Base-by-base conservation (phyloP, 2,888 invertebrate genomes). In the Ganaspis brasiliensis region DNA sequence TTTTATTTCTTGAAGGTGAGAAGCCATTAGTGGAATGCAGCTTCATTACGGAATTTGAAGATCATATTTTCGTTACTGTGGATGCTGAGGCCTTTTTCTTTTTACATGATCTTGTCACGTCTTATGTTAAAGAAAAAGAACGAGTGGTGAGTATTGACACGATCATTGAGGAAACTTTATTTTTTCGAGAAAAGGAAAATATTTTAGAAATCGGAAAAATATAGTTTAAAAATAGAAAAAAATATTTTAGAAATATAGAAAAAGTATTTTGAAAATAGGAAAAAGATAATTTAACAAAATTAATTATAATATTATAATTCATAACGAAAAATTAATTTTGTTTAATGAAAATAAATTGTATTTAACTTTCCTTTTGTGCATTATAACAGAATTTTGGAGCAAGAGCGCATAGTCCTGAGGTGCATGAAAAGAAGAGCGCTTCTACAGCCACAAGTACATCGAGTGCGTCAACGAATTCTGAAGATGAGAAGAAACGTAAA, bases 1-100 rank as follows among this genome's bases (percentile, higher is more conserved):
- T 10, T 6, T 52, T 49, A 61, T 55, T 76, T 72, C 78, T 81
- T 55, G 4, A 86, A 95, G 96, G 94, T 85, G 94, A 94, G 74
- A 97, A 97, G 91, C 98, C 98, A 1, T 94, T 95, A 71, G 98
- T 99, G 37, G 96, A 98, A 86, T 98, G 98, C 93, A 98, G 98
- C 91, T 99, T 99, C 92, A 98, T 99, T 79, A 99, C 99, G 1
- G 98, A 99, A 92, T 99, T 99, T 92, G 98, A 99, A 91, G 98
- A 99, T 92, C 98, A 99, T 91, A 99, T 99, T 87, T 98, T 98
- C 92, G 98, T 99, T 79, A 98, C 98, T 0, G 98, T 98, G 81
- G 98, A 99, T 92, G 99, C 99, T 0, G 99, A 99, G 92, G 98
- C 98, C 1, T 98, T 99, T 93, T 96, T 99, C 92, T 99, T 99